Percentiles rank a stretch among this genome's conserved stretches.
Conservation (phyloP, 2,797 vertebrate species). For the Oryzias sinensis region DNA sequence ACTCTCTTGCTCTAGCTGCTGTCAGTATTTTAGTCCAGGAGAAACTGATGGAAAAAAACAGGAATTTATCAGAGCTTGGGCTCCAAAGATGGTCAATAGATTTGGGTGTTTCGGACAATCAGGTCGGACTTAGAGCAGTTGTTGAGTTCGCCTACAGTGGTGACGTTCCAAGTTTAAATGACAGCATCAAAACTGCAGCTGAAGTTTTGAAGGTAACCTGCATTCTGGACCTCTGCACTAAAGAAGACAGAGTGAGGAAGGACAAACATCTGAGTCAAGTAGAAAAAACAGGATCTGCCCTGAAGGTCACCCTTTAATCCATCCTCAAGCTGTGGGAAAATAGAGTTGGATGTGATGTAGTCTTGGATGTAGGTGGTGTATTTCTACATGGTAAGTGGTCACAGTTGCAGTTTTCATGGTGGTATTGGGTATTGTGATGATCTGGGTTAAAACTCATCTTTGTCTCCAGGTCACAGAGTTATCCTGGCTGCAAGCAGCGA, state of each 20-base stretch:
- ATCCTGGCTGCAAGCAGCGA: slow-evolving; percentile 83
- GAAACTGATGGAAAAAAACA: slow-evolving; percentile 26
- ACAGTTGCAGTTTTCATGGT: not conserved
- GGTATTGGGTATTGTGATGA: not conserved
- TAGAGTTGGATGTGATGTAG: slow-evolving; percentile 70
- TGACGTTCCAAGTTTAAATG: slow-evolving; percentile 35
- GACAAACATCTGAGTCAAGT: slow-evolving; percentile 4
- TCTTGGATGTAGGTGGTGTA: slow-evolving; percentile 60
- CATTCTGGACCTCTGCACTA: slow-evolving; percentile 59
- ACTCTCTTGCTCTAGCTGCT: slow-evolving; percentile 70
- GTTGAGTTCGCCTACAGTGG: slow-evolving; percentile 80
- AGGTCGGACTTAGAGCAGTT: slow-evolving; percentile 61
- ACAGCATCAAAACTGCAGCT: slow-evolving; percentile 59
- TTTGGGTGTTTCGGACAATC: slow-evolving; percentile 57
- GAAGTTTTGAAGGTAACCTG: slow-evolving; percentile 47
- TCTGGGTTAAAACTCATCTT: not conserved
- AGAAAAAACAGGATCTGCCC: slow-evolving; percentile 10
- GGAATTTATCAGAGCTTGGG: not conserved
- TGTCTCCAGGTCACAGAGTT: slow-evolving; percentile 78
- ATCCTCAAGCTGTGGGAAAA: slow-evolving; percentile 63
- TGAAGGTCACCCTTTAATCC: slow-evolving; percentile 53
- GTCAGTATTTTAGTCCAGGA: slow-evolving; percentile 62
- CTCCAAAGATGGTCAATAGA: slow-evolving; percentile 37
- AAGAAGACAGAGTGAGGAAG: slow-evolving; percentile 13
- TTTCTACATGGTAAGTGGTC: slow-evolving; percentile 66